Evolutionary conservation across 2,797 vertebrate species (phyloP), one percentile per base, ranked within the genome.

Genomic region (Spondyliosoma cantharus): DNA sequence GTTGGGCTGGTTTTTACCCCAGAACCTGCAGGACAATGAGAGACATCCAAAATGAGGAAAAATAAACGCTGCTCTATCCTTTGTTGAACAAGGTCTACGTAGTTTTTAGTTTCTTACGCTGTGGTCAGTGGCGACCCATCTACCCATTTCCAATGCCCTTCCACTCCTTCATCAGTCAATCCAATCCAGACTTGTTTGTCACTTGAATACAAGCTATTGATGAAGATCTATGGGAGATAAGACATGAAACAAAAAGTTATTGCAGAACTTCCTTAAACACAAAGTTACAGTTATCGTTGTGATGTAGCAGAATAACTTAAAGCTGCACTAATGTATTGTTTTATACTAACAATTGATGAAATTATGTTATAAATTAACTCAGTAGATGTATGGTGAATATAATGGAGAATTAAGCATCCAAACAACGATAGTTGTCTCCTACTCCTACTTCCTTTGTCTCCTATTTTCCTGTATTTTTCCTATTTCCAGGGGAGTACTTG

Each of bases 111-210:
- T 75, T 52, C 82, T 85, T 87, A 93, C 92, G 76, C 0, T 43
- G 27, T 61, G 54, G 29, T 83, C 72, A 92, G 0, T 9, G 74
- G 20, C 19, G 84, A 89, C 11, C 84, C 88, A 16, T 94, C 91
- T 7, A 93, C 85, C 93, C 93, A 94, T 49, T 24, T 84, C 91
- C 92, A 94, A 0, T 83, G 12, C 1, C 82, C 90, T 24, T 94
- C 93, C 0, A 53, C 22, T 58, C 86, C 81, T 1, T 15, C 56
- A 53, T 93, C 93, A 19, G 80, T 76, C 84, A 94, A 7, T 58
- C 93, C 93, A 20, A 94, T 88, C 92, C 93, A 94, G 5, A 75
- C 53, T 48, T 91, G 84, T 78, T 76, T 84, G 14, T 89, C 83
- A 57, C 17, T 49, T 32, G 0, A 0, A 61, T 80, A 86, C 65